Evolutionary conservation across 2,797 vertebrate genomes (phyloP).

Genomic region (Leptoclinus maculatus): DNA sequence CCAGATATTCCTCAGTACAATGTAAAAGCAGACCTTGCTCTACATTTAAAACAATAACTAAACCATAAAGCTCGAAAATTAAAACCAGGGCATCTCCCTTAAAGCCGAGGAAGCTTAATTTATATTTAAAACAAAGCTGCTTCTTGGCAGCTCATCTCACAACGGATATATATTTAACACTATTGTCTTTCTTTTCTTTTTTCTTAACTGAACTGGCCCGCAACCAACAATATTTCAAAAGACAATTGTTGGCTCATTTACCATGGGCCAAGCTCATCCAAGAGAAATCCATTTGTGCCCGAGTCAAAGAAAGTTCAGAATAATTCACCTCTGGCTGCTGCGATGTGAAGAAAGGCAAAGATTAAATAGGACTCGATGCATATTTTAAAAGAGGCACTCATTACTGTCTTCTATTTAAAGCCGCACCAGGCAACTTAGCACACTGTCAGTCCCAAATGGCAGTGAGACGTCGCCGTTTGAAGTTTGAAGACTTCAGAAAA

Average conservation of each 20-base stretch:
- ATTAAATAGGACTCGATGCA: conserved; percentile 64
- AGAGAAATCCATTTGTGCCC: conserved; percentile 44
- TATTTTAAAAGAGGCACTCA: conserved; percentile 65
- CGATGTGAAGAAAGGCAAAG: conserved; percentile 41
- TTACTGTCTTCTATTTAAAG: conserved; percentile 71
- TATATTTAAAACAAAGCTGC: conserved; percentile 23
- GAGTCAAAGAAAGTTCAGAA: conserved; percentile 66
- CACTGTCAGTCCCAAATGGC: conserved; percentile 51
- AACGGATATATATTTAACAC: conserved; percentile 35
- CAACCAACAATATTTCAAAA: conserved; percentile 53
- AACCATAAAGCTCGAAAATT: conserved; percentile 18
- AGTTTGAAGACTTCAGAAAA: conserved; percentile 57
- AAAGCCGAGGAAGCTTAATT: conserved; percentile 31
- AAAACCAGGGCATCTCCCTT: conserved; percentile 25
- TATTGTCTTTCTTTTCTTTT: conserved; percentile 41
- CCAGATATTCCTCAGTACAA: conserved; percentile 10
- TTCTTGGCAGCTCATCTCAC: conserved; percentile 48
- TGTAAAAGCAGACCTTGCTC: conserved; percentile 27
- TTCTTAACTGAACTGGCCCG: conserved; percentile 40
- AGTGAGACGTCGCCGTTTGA: conserved; percentile 44
- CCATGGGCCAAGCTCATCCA: conserved; percentile 29
- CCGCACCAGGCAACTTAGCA: conserved; percentile 40
- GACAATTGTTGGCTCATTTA: conserved; percentile 60
- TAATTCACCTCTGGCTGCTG: conserved; percentile 53
- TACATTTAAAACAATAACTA: conserved; percentile 38